phyloP scores from a whole-genome alignment of 1,140 invertebrate species.

The Paraescarpia echinospica region DNA sequence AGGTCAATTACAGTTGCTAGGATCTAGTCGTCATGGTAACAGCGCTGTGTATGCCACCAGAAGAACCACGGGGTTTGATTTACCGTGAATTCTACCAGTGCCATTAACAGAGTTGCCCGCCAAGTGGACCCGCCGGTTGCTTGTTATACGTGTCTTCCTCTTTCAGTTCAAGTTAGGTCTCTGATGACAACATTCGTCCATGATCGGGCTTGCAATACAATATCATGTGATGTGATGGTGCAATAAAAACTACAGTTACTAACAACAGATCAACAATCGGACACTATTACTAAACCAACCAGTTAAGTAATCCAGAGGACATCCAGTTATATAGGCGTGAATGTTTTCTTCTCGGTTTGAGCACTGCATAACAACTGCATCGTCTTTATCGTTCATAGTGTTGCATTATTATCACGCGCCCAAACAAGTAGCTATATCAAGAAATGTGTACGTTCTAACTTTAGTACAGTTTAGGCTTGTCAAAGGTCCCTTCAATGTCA shows the following conservation, averaged over 20 bases:
- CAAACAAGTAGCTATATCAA: too few relatives aligned
- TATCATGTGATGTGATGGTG: neutral
- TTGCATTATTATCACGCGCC: too few relatives aligned
- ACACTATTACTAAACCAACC: neutral
- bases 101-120: conserved; percentile 4
- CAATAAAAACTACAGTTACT: neutral
- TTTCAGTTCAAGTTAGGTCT: neutral
- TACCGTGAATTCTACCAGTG: conserved; percentile 24
- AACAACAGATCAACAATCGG: neutral
- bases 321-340: too few relatives aligned
- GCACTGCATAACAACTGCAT: too few relatives aligned
- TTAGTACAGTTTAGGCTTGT: too few relatives aligned
- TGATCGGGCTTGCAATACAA: neutral
- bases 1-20: neutral
- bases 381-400: too few relatives aligned
- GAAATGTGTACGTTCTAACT: too few relatives aligned
- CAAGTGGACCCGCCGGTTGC: neutral
- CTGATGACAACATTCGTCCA: neutral
- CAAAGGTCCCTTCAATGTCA: too few relatives aligned
- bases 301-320: too few relatives aligned
- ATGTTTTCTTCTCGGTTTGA: too few relatives aligned
- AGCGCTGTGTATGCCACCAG: conserved; percentile 16
- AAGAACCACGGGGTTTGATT: conserved; percentile 14
- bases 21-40: neutral
- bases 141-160: neutral